Percentiles rank a stretch among this genome's conserved stretches.
phyloP scores from a whole-genome alignment of 2,888 invertebrate genomes.

The Thecophora atra region DNA sequence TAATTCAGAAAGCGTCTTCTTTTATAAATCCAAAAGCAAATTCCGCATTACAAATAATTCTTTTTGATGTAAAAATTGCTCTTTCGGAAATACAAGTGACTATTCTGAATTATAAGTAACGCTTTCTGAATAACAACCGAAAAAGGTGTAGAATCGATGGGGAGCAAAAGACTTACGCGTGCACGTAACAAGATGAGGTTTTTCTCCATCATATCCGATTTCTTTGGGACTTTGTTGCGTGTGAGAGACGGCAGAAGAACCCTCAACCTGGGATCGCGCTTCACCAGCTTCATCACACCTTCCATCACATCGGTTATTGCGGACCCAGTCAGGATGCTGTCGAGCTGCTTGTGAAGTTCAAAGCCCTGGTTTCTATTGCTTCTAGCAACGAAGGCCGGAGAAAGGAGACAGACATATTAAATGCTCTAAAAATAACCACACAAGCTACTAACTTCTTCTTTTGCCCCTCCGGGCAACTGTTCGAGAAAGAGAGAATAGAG shows the following conservation, averaged over 20 bases:
- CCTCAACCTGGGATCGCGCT: conserved; percentile 53
- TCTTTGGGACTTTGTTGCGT: conserved; percentile 47
- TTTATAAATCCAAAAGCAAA: too few relatives aligned
- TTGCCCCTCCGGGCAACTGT: not conserved
- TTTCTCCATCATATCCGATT: conserved; percentile 22
- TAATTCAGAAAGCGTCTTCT: too few relatives aligned
- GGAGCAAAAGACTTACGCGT: conserved; percentile 42
- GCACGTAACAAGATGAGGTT: conserved; percentile 43
- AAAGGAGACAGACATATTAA: not conserved
- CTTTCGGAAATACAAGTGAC: too few relatives aligned
- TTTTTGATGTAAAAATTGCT: too few relatives aligned
- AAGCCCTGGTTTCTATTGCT: not conserved
- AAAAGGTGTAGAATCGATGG: too few relatives aligned
- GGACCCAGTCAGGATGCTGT: conserved; percentile 55
- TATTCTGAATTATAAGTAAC: too few relatives aligned
- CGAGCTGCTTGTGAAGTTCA: conserved; percentile 36
- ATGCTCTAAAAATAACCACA: not conserved
- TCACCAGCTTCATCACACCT: conserved; percentile 53
- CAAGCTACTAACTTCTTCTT: not conserved
- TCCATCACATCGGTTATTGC: conserved; percentile 55
- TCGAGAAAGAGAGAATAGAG: not conserved
- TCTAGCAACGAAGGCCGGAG: not conserved
- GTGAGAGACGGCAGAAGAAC: conserved; percentile 52
- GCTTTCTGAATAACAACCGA: too few relatives aligned
- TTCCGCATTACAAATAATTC: too few relatives aligned